Conservation (phyloP, 2,797 vertebrate species). For the Nasua narica region DNA sequence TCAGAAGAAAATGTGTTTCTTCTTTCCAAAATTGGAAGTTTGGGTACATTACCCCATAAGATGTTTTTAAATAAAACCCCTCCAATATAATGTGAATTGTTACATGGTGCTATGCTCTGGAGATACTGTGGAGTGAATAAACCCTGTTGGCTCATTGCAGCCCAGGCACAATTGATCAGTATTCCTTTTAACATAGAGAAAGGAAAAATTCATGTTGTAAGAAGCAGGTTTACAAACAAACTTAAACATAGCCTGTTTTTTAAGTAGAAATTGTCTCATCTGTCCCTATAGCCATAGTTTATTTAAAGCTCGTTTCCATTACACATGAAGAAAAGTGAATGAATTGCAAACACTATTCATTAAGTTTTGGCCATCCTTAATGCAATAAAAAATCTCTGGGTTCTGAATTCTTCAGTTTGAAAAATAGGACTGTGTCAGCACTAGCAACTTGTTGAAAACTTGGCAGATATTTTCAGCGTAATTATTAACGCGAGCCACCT, state of each 20-base stretch:
- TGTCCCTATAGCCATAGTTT: not conserved
- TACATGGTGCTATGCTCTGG: not conserved
- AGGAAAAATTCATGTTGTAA: not conserved
- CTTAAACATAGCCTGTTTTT: not conserved
- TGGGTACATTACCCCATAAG: not conserved
- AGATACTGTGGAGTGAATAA: not conserved
- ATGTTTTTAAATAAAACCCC: not conserved
- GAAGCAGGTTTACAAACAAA: slow-evolving; percentile 1
- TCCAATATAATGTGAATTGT: not conserved
- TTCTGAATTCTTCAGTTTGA: slow-evolving; percentile 32
- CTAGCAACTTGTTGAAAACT: slow-evolving; percentile 39
- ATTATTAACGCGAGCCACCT: slow-evolving; percentile 43
- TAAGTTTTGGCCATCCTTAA: slow-evolving; percentile 28
- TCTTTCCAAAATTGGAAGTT: not conserved
- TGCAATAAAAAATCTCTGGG: not conserved
- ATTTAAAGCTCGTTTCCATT: not conserved
- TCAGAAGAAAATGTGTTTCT: not conserved
- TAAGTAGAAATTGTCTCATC: slow-evolving; percentile 1
- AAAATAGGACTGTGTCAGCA: slow-evolving; percentile 41
- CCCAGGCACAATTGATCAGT: not conserved
- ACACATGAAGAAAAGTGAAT: slow-evolving; percentile 34
- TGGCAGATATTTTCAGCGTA: slow-evolving; percentile 48
- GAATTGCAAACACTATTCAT: slow-evolving; percentile 37
- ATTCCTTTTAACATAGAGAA: not conserved
- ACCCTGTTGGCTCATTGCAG: not conserved